phyloP scores from a whole-genome alignment of 2,113 vertebrate genomes.

The Eurystomus gularis region DNA sequence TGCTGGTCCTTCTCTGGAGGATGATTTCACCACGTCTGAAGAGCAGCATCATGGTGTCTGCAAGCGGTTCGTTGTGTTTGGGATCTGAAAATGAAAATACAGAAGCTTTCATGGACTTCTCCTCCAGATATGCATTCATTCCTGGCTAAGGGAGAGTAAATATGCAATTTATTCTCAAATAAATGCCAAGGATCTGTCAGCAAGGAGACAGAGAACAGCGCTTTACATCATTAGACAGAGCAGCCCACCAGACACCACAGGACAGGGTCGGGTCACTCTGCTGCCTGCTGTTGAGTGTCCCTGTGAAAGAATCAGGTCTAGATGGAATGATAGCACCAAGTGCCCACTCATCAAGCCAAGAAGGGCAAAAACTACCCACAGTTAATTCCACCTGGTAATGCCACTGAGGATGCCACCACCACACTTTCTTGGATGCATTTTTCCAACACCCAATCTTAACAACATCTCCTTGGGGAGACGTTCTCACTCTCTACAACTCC shows the following conservation, averaged over 20 bases:
- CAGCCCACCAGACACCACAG: background rate
- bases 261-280: background rate
- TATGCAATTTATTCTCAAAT: background rate
- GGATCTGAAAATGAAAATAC: background rate
- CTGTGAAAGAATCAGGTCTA: background rate
- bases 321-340: background rate
- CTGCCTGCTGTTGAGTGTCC: background rate
- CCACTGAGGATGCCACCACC: accelerated
- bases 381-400: too few species aligned
- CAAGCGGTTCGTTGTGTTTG: background rate
- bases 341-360: background rate
- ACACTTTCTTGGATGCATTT: accelerated
- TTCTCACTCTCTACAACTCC: too few species aligned
- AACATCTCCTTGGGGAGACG: too few species aligned
- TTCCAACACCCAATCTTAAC: background rate
- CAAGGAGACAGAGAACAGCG: background rate
- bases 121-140: background rate
- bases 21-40: background rate
- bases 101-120: background rate
- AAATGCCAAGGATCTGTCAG: background rate
- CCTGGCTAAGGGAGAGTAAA: background rate
- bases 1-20: accelerated
- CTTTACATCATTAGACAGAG: accelerated
- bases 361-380: background rate
- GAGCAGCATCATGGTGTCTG: background rate